Conservation (phyloP, 2,888 invertebrate genomes). For the Drosophila suboccidentalis region DNA sequence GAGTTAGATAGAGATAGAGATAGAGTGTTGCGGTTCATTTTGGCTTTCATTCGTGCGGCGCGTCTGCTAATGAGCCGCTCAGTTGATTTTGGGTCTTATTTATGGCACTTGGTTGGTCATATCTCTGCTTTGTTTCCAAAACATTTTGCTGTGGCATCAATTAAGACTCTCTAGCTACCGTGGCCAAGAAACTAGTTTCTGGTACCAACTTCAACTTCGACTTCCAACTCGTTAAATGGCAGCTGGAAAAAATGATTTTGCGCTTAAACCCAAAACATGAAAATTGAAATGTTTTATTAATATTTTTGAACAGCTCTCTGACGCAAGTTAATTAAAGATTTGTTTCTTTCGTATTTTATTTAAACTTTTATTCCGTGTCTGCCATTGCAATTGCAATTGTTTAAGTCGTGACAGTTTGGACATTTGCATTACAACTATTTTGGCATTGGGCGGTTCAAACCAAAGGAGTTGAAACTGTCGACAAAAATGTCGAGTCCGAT, state of each 20-base stretch:
- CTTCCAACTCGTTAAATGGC: constrained; percentile 36
- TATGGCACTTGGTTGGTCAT: constrained; percentile 58
- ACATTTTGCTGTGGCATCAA: constrained; percentile 72
- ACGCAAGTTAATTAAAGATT: constrained; percentile 72
- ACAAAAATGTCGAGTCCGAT: constrained; percentile 27
- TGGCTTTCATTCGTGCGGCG: constrained; percentile 18
- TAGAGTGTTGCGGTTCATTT: constrained; percentile 21
- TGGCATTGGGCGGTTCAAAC: constrained; percentile 27
- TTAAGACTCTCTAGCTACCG: constrained; percentile 54
- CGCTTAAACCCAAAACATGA: constrained; percentile 39
- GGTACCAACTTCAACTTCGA: constrained; percentile 15
- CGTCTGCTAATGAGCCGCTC: constrained; percentile 64
- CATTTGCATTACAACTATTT: constrained; percentile 43
- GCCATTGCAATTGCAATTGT: constrained; percentile 46
- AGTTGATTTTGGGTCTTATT: constrained; percentile 62
- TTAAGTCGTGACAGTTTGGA: constrained; percentile 56
- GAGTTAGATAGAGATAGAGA: neutral
- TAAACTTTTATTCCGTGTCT: constrained; percentile 19
- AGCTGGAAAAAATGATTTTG: constrained; percentile 44
- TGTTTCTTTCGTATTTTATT: constrained; percentile 16
- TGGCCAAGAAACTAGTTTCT: constrained; percentile 43
- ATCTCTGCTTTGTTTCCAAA: constrained; percentile 73
- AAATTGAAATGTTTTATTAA: constrained; percentile 80
- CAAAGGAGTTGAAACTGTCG: constrained; percentile 16
- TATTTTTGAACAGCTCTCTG: constrained; percentile 71